These are phyloP conservation scores for Aythya baeri DNA, from an alignment of 2,113 vertebrate species.

Conservation along the genomic window DNA sequence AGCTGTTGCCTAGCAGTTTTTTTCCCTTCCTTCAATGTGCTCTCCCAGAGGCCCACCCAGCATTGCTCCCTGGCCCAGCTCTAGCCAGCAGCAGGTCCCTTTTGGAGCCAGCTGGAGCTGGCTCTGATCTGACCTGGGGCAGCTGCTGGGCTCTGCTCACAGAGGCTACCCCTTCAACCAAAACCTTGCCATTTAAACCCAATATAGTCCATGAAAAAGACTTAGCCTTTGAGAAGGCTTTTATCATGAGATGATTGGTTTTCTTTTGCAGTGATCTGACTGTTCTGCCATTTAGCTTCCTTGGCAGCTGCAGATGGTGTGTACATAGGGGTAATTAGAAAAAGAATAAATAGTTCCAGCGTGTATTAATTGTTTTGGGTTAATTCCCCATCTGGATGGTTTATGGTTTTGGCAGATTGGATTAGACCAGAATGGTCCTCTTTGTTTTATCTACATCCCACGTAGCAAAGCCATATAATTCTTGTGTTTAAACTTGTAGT, in stretches of 20 bases:
- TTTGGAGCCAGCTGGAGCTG: no score
- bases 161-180: no score
- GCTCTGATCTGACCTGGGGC: no score
- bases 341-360: neutral
- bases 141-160: no score
- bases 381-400: slow-evolving; percentile 6
- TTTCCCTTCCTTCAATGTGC: no score
- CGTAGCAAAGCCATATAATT: neutral
- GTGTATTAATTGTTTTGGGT: slow-evolving; percentile 17
- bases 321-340: slow-evolving; percentile 7
- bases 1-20: no score
- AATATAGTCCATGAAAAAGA: neutral
- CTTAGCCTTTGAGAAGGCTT: neutral
- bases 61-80: no score
- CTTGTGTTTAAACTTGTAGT: neutral
- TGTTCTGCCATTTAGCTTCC: slow-evolving; percentile 11
- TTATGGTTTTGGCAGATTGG: neutral
- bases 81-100: no score
- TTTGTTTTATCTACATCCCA: neutral
- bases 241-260: neutral
- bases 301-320: slow-evolving; percentile 20
- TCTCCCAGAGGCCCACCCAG: no score
- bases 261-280: neutral
- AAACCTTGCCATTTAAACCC: no score
- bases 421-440: neutral